phyloP scores from a whole-genome alignment of 2,113 vertebrate genomes.

The Clarias gariepinus region DNA sequence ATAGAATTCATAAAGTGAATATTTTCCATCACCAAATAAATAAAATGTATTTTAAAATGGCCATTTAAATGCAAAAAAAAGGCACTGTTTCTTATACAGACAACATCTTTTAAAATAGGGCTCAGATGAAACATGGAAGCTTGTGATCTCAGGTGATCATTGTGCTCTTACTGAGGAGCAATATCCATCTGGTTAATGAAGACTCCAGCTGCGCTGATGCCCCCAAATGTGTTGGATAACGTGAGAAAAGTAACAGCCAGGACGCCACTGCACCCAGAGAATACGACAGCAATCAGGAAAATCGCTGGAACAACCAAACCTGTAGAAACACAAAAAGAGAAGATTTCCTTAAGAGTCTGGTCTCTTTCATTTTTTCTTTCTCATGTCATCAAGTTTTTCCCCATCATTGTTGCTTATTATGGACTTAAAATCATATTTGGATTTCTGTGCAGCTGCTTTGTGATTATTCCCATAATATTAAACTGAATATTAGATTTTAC shows the following conservation, averaged over 20 bases:
- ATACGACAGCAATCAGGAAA: conserved; percentile 68
- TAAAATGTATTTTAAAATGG: neutral
- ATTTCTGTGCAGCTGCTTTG: neutral
- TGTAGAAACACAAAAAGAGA: conserved; percentile 40
- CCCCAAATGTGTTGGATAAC: conserved; percentile 62
- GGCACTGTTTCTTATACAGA: neutral
- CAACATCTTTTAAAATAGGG: neutral
- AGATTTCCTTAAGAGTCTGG: neutral
- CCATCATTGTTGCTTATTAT: neutral
- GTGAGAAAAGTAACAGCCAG: conserved; percentile 72
- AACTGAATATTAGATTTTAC: neutral
- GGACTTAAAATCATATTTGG: neutral
- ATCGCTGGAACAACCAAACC: conserved; percentile 65
- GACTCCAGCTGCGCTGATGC: conserved; percentile 67
- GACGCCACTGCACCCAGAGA: conserved; percentile 64
- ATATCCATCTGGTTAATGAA: conserved; percentile 81
- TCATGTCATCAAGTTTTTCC: neutral
- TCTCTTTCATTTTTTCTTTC: neutral
- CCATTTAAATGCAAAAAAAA: neutral
- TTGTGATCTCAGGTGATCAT: neutral
- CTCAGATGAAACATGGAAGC: neutral
- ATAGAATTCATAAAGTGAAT: neutral
- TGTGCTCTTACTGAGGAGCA: conserved; percentile 69
- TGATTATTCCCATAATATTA: neutral
- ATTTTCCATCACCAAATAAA: neutral